phyloP scores from a whole-genome alignment of 2,888 invertebrate genomes.

The Parochlus steinenii region DNA sequence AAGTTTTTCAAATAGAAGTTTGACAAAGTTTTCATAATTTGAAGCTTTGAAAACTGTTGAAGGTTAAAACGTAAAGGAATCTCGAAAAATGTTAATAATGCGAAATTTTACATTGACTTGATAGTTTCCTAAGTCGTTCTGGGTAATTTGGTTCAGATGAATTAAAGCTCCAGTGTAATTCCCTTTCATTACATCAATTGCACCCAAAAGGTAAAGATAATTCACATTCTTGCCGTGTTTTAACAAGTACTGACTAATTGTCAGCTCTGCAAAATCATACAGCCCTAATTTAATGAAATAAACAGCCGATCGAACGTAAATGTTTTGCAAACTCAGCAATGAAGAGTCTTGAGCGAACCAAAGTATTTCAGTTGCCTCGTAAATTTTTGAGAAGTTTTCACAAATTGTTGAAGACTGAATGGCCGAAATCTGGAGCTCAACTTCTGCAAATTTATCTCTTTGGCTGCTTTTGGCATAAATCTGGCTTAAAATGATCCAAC shows the following conservation, averaged over 20 bases:
- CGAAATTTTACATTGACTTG: background rate
- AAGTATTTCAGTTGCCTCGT: too few relatives aligned
- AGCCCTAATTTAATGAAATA: slow-evolving; percentile 6
- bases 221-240: background rate
- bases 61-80: too few relatives aligned
- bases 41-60: too few relatives aligned
- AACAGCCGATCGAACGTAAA: background rate
- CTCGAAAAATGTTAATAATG: too few relatives aligned
- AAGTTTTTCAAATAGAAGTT: too few relatives aligned
- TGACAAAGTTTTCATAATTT: background rate
- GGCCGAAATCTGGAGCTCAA: too few relatives aligned
- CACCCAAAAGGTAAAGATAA: slow-evolving; percentile 4
- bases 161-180: background rate
- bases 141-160: slow-evolving; percentile 6
- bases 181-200: slow-evolving; percentile 5
- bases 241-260: background rate
- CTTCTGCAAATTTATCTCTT: too few relatives aligned
- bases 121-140: background rate
- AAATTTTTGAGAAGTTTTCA: too few relatives aligned
- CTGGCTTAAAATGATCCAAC: too few relatives aligned
- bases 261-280: slow-evolving; percentile 4
- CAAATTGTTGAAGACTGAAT: too few relatives aligned
- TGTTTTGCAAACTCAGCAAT: background rate
- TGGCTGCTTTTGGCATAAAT: too few relatives aligned
- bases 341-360: background rate